Conservation (phyloP, 2,888 invertebrate species). For the Parochlus steinenii region DNA sequence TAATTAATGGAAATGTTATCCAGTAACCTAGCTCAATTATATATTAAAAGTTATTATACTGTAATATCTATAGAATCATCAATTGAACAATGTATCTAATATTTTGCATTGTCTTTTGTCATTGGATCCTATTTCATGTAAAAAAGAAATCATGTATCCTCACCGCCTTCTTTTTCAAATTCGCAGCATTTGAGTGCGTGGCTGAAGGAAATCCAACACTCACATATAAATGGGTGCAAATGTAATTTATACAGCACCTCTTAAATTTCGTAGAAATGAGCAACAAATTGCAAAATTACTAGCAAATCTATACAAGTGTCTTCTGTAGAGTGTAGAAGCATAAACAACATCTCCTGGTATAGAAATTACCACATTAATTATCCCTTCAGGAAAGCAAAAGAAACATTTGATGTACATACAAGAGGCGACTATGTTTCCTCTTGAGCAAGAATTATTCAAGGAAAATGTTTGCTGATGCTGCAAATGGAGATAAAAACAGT, state of each 20-base stretch:
- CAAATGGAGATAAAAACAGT: too few species aligned
- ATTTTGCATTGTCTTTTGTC: not conserved
- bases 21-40: constrained; percentile 71
- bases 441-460: too few species aligned
- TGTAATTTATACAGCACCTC: constrained; percentile 28
- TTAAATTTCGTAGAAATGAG: not conserved
- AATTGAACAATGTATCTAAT: not conserved
- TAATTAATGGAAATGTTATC: too few species aligned
- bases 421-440: too few species aligned
- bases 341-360: too few species aligned
- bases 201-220: constrained; percentile 79
- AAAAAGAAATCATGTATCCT: constrained; percentile 67
- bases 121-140: constrained; percentile 58
- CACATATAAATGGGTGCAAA: constrained; percentile 69
- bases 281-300: not conserved
- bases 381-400: too few species aligned
- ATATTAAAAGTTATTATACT: constrained; percentile 68
- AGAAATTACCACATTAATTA: too few species aligned
- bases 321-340: too few species aligned
- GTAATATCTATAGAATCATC: too few species aligned
- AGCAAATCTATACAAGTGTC: too few species aligned
- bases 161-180: constrained; percentile 64
- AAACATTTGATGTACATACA: too few species aligned
- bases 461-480: too few species aligned
- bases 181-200: constrained; percentile 65